Evolutionary conservation across 37 sponge, comb jelly and placozoan species (phyloP).

Genomic region (Hexactinellida sp.): DNA sequence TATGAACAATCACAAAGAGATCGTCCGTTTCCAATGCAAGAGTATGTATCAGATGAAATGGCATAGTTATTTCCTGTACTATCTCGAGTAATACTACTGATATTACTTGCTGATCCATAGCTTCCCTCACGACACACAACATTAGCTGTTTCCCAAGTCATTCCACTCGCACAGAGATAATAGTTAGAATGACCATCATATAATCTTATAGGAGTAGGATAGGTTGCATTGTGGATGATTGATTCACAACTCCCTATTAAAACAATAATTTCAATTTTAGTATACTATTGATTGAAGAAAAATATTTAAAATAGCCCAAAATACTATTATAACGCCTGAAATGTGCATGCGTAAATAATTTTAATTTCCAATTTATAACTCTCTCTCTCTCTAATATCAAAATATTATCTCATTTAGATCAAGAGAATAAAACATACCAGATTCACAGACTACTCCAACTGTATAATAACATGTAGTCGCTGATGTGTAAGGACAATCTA

Average conservation of each 20-base stretch:
- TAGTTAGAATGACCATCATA: neutral
- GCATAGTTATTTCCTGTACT: neutral
- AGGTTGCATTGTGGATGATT: neutral
- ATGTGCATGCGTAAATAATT: too few species aligned
- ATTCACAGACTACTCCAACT: neutral
- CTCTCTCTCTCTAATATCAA: too few species aligned
- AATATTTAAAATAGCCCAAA: too few species aligned
- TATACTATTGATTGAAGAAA: neutral
- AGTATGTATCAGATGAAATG: neutral
- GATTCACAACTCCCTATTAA: neutral
- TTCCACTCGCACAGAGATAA: neutral
- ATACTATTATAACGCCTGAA: too few species aligned
- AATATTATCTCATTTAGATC: too few species aligned
- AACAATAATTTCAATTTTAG: too few species aligned
- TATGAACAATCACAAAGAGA: neutral
- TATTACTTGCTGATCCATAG: neutral
- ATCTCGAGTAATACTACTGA: neutral
- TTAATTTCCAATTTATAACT: too few species aligned
- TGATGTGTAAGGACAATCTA: neutral
- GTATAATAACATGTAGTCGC: neutral
- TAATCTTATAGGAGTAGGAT: neutral
- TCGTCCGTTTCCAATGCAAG: neutral
- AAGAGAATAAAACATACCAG: too few species aligned
- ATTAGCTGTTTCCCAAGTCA: neutral
- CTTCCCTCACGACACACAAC: slow-evolving; percentile 2